Base-by-base conservation (phyloP, 1,140 invertebrate genomes). In the Drosophila mojavensis region DNA sequence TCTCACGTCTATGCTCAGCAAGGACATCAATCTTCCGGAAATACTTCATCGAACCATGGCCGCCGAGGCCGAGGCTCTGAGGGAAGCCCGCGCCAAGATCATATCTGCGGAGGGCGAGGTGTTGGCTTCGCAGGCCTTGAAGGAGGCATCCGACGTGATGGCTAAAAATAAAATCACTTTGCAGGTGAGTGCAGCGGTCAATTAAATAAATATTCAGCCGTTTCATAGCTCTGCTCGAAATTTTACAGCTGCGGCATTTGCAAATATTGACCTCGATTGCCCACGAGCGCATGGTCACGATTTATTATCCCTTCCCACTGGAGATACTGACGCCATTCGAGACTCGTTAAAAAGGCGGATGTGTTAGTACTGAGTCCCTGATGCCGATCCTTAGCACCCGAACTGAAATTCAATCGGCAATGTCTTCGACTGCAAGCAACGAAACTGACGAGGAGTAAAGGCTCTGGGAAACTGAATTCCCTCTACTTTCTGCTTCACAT, bases 121-220 rank as follows among this genome's bases (percentile, higher is more conserved):
- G 60, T 97, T 96, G 82, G 98, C 98, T 0, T 97, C 97, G 0
- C 94, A 95, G 67, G 97, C 98, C 4, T 92, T 99, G 9, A 97
- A 96, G 91, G 97, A 98, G 92, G 98, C 98, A 0, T 97, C 98
- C 5, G 97, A 98, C 90, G 96, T 98, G 6, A 98, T 99, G 92
- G 94, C 96, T 1, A 94, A 97, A 72, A 97, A 96, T 51, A 97
- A 97, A 10, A 96, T 97, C 68, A 97, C 98, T 1, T 92, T 99
- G 24, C 98, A 99, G 92, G 94, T 97, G 61, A 54, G 48, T 50
- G 11, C 9, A 26, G 5, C 9, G 0, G 1, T 11, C 6, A 50
- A 50, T 4, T 13, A 3, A 26, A 26, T 50, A 1, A 47, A 47
- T 17, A 45, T 17, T 45, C 1, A 17, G 6, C 2, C 0, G 7